These are phyloP conservation scores for Pristionchus maxplancki DNA, from an alignment of 2,888 invertebrate genomes.

Conservation along the genomic window DNA sequence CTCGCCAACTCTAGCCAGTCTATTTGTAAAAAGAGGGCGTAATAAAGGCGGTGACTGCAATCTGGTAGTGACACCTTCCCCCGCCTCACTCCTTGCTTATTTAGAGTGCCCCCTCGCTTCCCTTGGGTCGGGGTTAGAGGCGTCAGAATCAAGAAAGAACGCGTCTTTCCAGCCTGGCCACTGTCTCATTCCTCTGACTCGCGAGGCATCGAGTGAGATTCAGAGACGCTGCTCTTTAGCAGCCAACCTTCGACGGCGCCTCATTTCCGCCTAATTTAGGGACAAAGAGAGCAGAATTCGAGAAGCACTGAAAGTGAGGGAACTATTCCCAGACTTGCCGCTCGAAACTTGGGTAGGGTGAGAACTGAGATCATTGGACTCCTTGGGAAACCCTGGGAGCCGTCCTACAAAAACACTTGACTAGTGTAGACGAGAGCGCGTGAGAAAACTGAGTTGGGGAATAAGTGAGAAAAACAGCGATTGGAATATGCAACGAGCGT, in stretches of 20 bases:
- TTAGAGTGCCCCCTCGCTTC: neutral
- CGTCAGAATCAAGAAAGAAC: neutral
- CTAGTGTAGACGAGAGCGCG: neutral
- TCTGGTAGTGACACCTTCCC: neutral
- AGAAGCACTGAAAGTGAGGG: neutral
- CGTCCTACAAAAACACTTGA: neutral
- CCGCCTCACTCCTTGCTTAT: slow-evolving; percentile 3
- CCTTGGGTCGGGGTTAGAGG: neutral
- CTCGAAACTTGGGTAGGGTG: neutral
- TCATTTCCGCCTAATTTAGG: neutral
- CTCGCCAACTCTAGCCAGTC: neutral
- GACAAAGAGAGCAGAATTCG: neutral
- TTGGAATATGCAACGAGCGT: neutral
- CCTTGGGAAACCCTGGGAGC: no score
- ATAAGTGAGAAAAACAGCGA: neutral
- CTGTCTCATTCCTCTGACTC: neutral
- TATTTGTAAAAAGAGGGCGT: neutral
- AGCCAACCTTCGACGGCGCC: neutral
- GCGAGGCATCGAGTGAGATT: neutral
- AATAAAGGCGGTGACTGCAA: neutral
- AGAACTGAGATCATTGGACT: neutral
- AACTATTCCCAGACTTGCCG: neutral
- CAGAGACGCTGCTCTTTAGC: neutral
- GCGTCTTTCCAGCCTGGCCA: neutral
- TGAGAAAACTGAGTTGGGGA: neutral